Base-by-base conservation (phyloP, 1,140 invertebrate genomes). In the Nomia melanderi region DNA sequence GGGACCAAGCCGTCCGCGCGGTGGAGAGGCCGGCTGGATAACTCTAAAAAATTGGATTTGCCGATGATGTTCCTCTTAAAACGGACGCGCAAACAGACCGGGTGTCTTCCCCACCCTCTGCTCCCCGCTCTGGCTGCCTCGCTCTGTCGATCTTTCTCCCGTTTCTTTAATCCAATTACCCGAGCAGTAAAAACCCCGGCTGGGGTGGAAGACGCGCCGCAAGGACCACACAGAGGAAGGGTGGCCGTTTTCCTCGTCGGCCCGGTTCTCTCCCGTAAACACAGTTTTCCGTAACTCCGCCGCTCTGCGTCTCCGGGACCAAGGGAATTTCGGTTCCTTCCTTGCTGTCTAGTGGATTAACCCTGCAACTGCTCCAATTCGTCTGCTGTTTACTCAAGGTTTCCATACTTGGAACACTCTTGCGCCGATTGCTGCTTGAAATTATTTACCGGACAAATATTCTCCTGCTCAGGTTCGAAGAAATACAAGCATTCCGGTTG, bases 221-320 rank as follows among this genome's bases (percentile, higher is more conserved):
- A 20, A 1, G 59, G 31, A 39, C 29, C 29, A 31, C 33, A 36
- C 25, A 72, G 47, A 57, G 47, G n/a, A 56, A 57, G 47, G n/a
- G 1, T 0, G 47, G 8, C 14, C 53, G 39, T 39, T 63, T 73
- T 72, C 41, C n/a, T 29, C 65, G 7, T 2, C 9, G 41, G 5
- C 8, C 25, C 25, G 23, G 11, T 2, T 17, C 17, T 62, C 2
- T 14, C 29, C 66, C 76, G 59, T 81, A 83, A 82, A 62, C 41
- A 66, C 47, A 77, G 57, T 84, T 84, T 84, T 77, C 63, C 76
- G 67, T 72, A 84, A 81, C 53, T 8, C 47, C 25, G 11, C n/a
- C n/a, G n/a, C n/a, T n/a, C n/a, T n/a, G 47, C 0, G 8, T 17
- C 25, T 2, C 5, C 6, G 0, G 44, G 1, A 14, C 1, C 0